These are phyloP conservation scores for Chrysolina americana DNA, from an alignment of 2,888 invertebrate genomes.

Conservation along the genomic window DNA sequence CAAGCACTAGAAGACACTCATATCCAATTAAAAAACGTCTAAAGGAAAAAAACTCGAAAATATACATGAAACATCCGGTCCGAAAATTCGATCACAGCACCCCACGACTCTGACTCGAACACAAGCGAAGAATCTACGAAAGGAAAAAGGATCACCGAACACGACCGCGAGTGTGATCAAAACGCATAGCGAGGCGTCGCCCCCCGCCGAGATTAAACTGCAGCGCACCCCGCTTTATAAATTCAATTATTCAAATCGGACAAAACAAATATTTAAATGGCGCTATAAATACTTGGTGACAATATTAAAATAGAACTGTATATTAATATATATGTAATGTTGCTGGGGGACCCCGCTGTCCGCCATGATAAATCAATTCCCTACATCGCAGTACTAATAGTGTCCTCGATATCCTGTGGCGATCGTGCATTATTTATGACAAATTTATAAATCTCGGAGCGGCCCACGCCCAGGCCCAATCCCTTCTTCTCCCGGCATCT, in stretches of 20 bases:
- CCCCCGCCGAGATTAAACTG: slow-evolving; percentile 62
- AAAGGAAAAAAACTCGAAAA: too few relatives aligned
- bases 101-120: background rate
- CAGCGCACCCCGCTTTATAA: slow-evolving; percentile 64
- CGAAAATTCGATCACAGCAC: background rate
- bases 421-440: slow-evolving; percentile 68
- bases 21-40: too few relatives aligned
- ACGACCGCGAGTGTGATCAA: background rate
- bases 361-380: slow-evolving; percentile 70
- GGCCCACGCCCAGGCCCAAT: slow-evolving; percentile 59
- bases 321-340: slow-evolving; percentile 69
- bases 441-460: slow-evolving; percentile 66
- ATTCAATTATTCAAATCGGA: slow-evolving; percentile 68
- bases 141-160: background rate
- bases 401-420: slow-evolving; percentile 67
- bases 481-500: background rate
- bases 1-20: too few relatives aligned
- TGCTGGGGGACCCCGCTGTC: slow-evolving; percentile 64
- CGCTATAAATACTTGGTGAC: slow-evolving; percentile 71
- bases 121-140: background rate
- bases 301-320: slow-evolving; percentile 70
- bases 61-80: too few relatives aligned
- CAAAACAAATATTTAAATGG: slow-evolving; percentile 68
- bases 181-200: slow-evolving; percentile 25
- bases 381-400: slow-evolving; percentile 69